Percentiles rank a stretch among this genome's conserved stretches.
Conservation (phyloP, 2,888 invertebrate species). For the Apeira syringaria region DNA sequence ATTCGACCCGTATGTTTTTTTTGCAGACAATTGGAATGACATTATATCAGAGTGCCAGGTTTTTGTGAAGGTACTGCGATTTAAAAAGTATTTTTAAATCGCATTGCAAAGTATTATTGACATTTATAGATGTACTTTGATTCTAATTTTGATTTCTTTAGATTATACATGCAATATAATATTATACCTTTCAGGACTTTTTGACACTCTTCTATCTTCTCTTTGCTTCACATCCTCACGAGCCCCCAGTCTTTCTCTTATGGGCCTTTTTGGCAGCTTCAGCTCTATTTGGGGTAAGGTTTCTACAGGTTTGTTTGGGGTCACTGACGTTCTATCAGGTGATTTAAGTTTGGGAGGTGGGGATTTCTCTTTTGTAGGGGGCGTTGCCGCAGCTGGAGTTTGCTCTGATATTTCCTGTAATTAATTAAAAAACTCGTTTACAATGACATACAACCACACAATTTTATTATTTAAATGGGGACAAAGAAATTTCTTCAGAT, state of each 20-base stretch:
- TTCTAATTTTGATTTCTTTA: no score
- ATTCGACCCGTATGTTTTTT: no score
- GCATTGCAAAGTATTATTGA: background rate
- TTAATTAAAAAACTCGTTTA: no score
- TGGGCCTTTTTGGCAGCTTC: constrained; percentile 73
- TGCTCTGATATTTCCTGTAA: constrained; percentile 67
- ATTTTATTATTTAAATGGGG: no score
- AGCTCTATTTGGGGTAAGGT: constrained; percentile 73
- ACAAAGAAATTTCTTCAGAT: no score
- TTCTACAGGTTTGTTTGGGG: constrained; percentile 48
- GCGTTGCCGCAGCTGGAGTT: constrained; percentile 47
- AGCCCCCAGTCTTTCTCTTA: constrained; percentile 69
- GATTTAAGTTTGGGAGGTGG: constrained; percentile 34
- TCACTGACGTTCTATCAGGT: constrained; percentile 22
- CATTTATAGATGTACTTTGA: no score
- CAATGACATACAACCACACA: no score
- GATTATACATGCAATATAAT: no score
- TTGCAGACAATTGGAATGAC: no score
- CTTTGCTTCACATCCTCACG: constrained; percentile 53
- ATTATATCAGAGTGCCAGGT: no score
- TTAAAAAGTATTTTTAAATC: background rate
- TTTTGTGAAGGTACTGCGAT: no score
- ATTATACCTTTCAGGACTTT: constrained; percentile 73
- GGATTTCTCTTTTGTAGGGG: constrained; percentile 35
- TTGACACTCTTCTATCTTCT: constrained; percentile 39